Percentiles rank a stretch among this genome's conserved stretches.
Conservation (phyloP, 2,797 vertebrate genomes). For the Danio jaintianensis region DNA sequence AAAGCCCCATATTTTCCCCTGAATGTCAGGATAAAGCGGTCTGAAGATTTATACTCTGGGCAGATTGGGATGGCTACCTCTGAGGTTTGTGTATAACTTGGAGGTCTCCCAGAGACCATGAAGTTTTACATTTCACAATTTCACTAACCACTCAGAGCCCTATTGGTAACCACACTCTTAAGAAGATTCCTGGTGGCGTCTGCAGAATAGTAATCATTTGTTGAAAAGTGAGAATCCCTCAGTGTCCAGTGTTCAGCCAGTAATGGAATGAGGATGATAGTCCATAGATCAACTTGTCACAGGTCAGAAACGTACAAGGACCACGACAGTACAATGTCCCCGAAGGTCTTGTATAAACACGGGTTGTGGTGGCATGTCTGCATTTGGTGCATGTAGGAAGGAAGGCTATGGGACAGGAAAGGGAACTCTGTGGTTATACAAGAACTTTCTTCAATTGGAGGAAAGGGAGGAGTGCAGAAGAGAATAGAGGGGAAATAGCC, state of each 20-base stretch:
- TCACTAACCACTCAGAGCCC: conserved; percentile 29
- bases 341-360: not conserved
- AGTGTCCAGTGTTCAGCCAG: not conserved
- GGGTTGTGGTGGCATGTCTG: conserved; percentile 7
- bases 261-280: conserved; percentile 11
- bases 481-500: conserved; percentile 75
- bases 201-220: conserved; percentile 10
- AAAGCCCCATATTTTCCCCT: conserved; percentile 32
- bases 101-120: conserved; percentile 11
- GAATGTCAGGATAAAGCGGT: conserved; percentile 16
- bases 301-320: not conserved
- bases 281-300: conserved; percentile 3
- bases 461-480: conserved; percentile 74
- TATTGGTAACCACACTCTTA: conserved; percentile 29
- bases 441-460: conserved; percentile 67
- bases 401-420: conserved; percentile 55
- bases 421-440: conserved; percentile 42
- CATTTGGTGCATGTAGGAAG: conserved; percentile 35
- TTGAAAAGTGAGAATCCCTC: not conserved
- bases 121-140: conserved; percentile 50
- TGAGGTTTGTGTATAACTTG: conserved; percentile 35
- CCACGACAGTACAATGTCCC: not conserved
- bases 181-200: conserved; percentile 10
- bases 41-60: conserved; percentile 25
- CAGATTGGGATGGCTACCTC: conserved; percentile 27